A percentile compares a stretch with the other conserved stretches of the same genome.
Evolutionary conservation across 2,888 invertebrate genomes (phyloP).

Genomic region (Stenolophus ochropezus): DNA sequence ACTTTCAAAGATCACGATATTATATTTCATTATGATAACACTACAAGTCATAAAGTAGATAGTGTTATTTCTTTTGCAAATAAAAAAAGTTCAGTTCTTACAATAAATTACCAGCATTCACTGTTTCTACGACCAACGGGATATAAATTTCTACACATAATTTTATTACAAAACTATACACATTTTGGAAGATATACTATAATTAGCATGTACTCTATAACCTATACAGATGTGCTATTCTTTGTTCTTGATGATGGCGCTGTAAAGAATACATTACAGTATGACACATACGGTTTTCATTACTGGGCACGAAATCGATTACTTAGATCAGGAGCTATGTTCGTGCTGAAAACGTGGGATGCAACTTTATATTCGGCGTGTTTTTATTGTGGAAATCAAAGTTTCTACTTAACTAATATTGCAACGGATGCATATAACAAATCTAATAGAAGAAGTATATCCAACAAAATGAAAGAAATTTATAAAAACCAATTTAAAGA

Average conservation of each 20-base stretch:
- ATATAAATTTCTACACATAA: slow-evolving; percentile 7
- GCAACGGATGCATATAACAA: background rate
- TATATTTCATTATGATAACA: slow-evolving; percentile 17
- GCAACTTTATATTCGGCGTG: background rate
- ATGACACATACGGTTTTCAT: background rate
- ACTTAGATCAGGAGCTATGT: background rate
- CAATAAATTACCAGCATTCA: background rate
- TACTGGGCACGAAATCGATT: background rate
- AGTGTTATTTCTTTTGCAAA: background rate
- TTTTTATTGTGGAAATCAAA: background rate
- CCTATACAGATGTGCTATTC: background rate
- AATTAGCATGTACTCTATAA: background rate
- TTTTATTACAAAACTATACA: background rate
- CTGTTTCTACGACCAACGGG: background rate
- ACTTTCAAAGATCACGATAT: background rate
- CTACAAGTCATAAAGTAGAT: background rate
- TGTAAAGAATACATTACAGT: too few species aligned
- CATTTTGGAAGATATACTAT: background rate
- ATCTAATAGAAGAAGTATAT: background rate
- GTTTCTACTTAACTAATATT: background rate
- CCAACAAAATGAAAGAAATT: background rate
- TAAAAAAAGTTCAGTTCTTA: background rate
- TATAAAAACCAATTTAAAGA: background rate
- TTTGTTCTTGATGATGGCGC: too few species aligned
- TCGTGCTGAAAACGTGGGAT: background rate